Percentiles rank a stretch among this genome's conserved stretches.
These are phyloP conservation scores for Brachymystax lenok DNA, from an alignment of 2,797 vertebrate genomes.

Conservation along the genomic window DNA sequence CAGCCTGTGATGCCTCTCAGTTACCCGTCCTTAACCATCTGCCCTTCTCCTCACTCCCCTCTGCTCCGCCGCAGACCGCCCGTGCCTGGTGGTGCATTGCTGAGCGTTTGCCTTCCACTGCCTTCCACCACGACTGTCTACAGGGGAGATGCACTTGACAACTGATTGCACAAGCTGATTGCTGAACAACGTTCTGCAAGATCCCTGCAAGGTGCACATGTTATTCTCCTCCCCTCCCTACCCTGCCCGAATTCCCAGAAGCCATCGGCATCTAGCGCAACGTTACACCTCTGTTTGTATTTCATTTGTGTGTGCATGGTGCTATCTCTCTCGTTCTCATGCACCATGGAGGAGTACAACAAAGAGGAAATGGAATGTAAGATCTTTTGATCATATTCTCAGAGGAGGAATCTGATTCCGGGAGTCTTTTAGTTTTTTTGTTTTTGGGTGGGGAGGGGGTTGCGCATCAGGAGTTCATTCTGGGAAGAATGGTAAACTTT, in stretches of 20 bases:
- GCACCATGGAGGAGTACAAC: background rate
- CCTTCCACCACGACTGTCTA: background rate
- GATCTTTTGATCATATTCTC: constrained; percentile 66
- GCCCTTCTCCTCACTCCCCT: background rate
- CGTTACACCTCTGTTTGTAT: background rate
- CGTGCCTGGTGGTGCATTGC: background rate
- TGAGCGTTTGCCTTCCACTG: too few species aligned
- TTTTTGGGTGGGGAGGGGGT: background rate
- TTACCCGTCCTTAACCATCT: background rate
- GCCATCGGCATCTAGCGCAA: background rate
- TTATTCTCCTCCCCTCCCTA: background rate
- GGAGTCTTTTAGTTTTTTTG: background rate
- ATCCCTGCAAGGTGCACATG: background rate
- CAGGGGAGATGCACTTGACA: background rate
- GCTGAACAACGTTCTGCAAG: background rate
- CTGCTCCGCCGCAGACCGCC: background rate
- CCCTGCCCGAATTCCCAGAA: background rate
- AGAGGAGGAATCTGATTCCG: constrained; percentile 67
- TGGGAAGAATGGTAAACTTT: background rate
- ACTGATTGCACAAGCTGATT: background rate
- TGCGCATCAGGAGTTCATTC: background rate
- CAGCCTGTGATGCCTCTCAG: background rate
- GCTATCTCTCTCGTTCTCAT: background rate
- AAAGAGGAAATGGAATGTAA: background rate
- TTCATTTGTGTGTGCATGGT: background rate